phyloP scores from a whole-genome alignment of 1,140 invertebrate genomes.

The Fopius arisanus region DNA sequence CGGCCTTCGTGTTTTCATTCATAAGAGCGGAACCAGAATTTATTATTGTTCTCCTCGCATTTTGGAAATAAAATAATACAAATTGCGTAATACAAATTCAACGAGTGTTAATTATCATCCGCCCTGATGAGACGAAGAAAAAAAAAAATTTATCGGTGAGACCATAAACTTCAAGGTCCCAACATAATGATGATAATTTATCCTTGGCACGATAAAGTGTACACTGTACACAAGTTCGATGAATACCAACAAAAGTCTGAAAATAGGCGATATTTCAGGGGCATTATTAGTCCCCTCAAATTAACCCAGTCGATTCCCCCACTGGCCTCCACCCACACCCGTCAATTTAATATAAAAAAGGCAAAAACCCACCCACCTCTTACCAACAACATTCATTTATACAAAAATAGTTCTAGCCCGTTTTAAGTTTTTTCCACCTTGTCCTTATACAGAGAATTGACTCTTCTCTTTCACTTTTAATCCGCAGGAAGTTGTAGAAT shows the following conservation, averaged over 20 bases:
- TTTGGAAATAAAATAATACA: neutral
- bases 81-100: neutral
- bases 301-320: neutral
- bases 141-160: neutral
- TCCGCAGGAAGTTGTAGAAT: no score
- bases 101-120: neutral
- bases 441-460: no score
- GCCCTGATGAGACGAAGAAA: neutral
- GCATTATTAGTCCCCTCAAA: neutral
- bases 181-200: neutral
- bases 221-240: neutral
- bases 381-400: neutral
- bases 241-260: conserved; percentile 1
- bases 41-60: neutral
- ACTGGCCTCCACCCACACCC: neutral
- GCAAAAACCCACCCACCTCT: conserved; percentile 1
- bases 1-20: conserved; percentile 42
- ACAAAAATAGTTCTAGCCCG: conserved; percentile 6
- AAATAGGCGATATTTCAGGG: conserved; percentile 3
- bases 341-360: conserved; percentile 4
- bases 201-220: neutral
- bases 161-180: neutral
- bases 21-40: no score
- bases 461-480: no score
- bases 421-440: no score